A percentile compares a stretch with the other conserved stretches of the same genome.
phyloP scores from a whole-genome alignment of 2,797 vertebrate genomes.

The Mus minutoides region DNA sequence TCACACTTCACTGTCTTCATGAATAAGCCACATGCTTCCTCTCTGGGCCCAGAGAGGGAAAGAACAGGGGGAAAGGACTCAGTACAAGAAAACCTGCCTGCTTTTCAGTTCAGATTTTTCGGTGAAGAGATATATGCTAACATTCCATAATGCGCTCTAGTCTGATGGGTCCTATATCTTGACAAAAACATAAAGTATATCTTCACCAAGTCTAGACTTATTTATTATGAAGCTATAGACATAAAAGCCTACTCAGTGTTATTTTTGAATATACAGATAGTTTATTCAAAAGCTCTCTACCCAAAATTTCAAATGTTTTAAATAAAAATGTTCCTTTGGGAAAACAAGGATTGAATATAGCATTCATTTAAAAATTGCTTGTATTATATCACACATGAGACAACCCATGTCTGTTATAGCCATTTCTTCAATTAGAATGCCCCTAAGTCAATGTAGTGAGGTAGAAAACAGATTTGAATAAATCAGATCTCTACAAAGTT shows the following conservation, averaged over 20 bases:
- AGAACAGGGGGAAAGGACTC: not conserved
- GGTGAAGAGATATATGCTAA: not conserved
- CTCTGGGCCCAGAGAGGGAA: not conserved
- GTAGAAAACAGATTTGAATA: not conserved
- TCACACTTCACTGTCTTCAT: not conserved
- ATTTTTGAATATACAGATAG: not conserved
- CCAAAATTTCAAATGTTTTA: constrained; percentile 17
- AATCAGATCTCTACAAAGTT: not conserved
- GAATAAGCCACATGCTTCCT: not conserved
- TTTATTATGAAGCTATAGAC: not conserved
- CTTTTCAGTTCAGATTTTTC: not conserved
- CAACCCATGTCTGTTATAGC: not conserved
- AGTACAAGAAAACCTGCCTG: not conserved
- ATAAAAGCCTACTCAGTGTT: not conserved
- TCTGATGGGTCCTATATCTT: not conserved
- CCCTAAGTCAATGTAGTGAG: not conserved
- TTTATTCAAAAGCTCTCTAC: not conserved
- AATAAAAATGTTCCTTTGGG: not conserved
- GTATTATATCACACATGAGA: not conserved
- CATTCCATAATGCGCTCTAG: not conserved
- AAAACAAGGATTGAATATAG: not conserved
- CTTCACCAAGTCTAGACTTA: constrained; percentile 23
- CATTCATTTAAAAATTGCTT: not conserved
- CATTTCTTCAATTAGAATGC: not conserved
- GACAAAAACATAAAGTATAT: not conserved